These are phyloP conservation scores for Phalanger gymnotis DNA, from an alignment of 2,797 vertebrate genomes.

Conservation along the genomic window DNA sequence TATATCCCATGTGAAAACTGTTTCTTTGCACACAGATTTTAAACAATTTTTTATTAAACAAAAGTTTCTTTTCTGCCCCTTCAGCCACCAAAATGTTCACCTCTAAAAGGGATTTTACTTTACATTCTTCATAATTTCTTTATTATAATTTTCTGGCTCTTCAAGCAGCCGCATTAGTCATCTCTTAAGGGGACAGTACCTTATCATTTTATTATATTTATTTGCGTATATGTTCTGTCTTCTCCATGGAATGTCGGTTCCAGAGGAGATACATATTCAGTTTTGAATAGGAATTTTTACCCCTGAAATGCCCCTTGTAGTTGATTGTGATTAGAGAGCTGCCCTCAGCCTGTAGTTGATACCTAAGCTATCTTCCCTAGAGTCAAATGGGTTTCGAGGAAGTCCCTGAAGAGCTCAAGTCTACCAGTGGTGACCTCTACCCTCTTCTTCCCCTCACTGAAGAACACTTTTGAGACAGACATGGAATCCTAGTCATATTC, in stretches of 20 bases:
- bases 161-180: too few relatives aligned
- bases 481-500: neutral
- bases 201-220: neutral
- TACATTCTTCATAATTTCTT: neutral
- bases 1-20: neutral
- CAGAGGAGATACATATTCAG: neutral
- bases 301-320: neutral
- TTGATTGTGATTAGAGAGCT: neutral
- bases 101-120: neutral
- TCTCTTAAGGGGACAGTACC: neutral
- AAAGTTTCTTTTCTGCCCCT: neutral
- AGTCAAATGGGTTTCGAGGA: neutral
- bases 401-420: neutral
- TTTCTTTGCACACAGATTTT: neutral
- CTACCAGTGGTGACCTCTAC: neutral
- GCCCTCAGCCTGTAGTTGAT: neutral
- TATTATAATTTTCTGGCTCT: neutral
- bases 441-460: neutral
- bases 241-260: neutral
- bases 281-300: neutral
- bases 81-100: neutral
- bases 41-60: neutral
- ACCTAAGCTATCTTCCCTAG: neutral
- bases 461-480: neutral
- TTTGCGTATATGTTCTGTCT: neutral